Conservation (phyloP, 2,113 vertebrate species). For the Xenopus borealis region DNA sequence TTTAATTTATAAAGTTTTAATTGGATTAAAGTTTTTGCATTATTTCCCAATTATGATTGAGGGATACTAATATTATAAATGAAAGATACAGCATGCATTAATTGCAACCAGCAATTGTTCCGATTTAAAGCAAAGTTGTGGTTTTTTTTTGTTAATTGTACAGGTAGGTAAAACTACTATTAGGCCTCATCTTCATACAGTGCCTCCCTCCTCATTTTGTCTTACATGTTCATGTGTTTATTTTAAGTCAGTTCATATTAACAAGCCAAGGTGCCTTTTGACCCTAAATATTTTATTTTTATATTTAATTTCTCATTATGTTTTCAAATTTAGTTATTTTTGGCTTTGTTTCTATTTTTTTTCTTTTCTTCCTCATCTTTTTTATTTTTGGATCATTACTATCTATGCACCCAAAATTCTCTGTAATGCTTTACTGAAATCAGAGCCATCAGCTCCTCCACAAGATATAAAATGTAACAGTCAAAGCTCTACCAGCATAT, state of each 20-base stretch:
- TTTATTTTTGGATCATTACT: constrained; percentile 68
- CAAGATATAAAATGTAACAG: constrained; percentile 93
- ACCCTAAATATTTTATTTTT: constrained; percentile 62
- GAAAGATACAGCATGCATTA: constrained; percentile 45
- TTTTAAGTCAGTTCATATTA: constrained; percentile 68
- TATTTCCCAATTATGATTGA: not conserved
- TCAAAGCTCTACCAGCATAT: constrained; percentile 94
- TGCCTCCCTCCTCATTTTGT: constrained; percentile 69
- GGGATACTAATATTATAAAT: not conserved
- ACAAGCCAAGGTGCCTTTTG: constrained; percentile 78
- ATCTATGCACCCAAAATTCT: constrained; percentile 73
- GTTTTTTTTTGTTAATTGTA: constrained; percentile 54
- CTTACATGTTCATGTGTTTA: constrained; percentile 62
- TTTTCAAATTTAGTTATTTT: constrained; percentile 75
- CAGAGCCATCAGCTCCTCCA: constrained; percentile 95
- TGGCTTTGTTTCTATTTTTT: constrained; percentile 73
- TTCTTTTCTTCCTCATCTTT: constrained; percentile 57
- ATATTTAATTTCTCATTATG: constrained; percentile 74
- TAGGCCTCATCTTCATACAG: constrained; percentile 73
- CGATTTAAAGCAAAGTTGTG: constrained; percentile 42
- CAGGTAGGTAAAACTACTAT: constrained; percentile 87
- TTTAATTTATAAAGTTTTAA: not conserved
- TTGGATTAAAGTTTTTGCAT: too few relatives aligned
- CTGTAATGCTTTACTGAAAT: constrained; percentile 78
- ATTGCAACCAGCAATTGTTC: constrained; percentile 43